Percentiles rank a stretch among this genome's conserved stretches.
Evolutionary conservation across 2,113 vertebrate species (phyloP).

Genomic region (Mungos mungo): DNA sequence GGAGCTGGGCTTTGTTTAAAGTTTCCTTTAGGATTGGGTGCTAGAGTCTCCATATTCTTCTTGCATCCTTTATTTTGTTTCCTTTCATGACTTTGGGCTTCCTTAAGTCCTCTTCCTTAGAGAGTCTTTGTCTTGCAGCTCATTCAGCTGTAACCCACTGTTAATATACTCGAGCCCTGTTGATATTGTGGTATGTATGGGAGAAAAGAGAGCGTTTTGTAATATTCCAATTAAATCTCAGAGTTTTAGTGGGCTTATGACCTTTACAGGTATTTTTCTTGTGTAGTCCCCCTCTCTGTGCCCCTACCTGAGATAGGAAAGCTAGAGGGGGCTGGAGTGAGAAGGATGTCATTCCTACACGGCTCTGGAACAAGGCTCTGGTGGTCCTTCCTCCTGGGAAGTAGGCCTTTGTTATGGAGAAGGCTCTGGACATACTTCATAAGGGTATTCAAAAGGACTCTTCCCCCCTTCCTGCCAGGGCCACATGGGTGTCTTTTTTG

Average conservation of each 20-base stretch:
- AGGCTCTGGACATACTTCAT: not conserved
- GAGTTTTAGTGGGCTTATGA: not conserved
- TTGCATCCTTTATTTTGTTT: not conserved
- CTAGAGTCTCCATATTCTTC: not conserved
- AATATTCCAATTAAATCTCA: not conserved
- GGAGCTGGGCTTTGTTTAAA: not conserved
- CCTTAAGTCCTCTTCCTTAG: not conserved
- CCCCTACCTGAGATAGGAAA: not conserved
- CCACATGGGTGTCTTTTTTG: not conserved
- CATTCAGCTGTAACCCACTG: not conserved
- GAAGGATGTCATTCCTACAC: not conserved
- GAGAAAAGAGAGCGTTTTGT: not conserved
- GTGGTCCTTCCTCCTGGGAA: not conserved
- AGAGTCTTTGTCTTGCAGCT: not conserved
- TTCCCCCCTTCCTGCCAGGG: not conserved
- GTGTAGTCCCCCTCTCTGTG: not conserved
- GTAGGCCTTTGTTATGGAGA: not conserved
- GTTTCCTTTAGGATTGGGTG: not conserved
- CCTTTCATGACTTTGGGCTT: not conserved
- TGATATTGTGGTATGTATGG: not conserved
- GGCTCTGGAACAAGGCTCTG: not conserved
- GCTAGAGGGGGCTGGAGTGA: not conserved
- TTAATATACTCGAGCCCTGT: not conserved
- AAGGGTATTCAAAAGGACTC: not conserved
- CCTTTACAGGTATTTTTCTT: not conserved